A percentile compares a stretch with the other conserved stretches of the same genome.
Evolutionary conservation across 2,113 vertebrate species (phyloP).

Genomic region (Acrocephalus arundinaceus): DNA sequence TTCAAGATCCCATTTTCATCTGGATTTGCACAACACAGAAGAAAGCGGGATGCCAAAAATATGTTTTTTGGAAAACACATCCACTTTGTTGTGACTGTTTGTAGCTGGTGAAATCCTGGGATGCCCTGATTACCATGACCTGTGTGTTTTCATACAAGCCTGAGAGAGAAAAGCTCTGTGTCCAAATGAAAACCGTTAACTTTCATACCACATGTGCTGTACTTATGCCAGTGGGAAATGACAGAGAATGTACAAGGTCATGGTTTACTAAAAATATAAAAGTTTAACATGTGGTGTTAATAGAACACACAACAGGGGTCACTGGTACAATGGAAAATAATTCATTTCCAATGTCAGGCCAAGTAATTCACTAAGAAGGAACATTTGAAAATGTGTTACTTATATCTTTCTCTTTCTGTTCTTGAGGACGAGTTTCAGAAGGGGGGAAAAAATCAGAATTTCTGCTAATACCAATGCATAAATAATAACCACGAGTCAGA

Average conservation of each 20-base stretch:
- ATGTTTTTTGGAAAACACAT: constrained; percentile 52
- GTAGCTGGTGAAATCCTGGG: constrained; percentile 48
- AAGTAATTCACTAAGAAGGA: constrained; percentile 41
- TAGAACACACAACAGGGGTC: constrained; percentile 74
- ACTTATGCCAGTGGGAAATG: constrained; percentile 62
- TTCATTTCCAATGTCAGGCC: constrained; percentile 62
- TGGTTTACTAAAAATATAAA: constrained; percentile 70
- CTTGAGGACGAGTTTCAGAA: not conserved
- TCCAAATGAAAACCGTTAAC: constrained; percentile 59
- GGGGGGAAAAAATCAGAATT: not conserved
- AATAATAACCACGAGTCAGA: not conserved
- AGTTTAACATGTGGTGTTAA: constrained; percentile 71
- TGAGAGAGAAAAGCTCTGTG: constrained; percentile 1
- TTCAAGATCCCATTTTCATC: constrained; percentile 67
- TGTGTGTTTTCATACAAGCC: constrained; percentile 8
- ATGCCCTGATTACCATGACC: constrained; percentile 44
- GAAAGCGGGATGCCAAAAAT: constrained; percentile 57
- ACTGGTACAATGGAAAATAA: constrained; percentile 65
- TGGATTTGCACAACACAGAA: constrained; percentile 46
- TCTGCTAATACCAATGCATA: not conserved
- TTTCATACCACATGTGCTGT: constrained; percentile 60
- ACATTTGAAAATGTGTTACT: constrained; percentile 23
- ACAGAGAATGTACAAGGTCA: constrained; percentile 69
- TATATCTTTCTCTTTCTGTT: not conserved
- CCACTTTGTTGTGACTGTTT: constrained; percentile 41